Percentiles rank a stretch among this genome's conserved stretches.
Evolutionary conservation across 1,140 invertebrate species (phyloP).

Genomic region (Harlomillsia oculata): DNA sequence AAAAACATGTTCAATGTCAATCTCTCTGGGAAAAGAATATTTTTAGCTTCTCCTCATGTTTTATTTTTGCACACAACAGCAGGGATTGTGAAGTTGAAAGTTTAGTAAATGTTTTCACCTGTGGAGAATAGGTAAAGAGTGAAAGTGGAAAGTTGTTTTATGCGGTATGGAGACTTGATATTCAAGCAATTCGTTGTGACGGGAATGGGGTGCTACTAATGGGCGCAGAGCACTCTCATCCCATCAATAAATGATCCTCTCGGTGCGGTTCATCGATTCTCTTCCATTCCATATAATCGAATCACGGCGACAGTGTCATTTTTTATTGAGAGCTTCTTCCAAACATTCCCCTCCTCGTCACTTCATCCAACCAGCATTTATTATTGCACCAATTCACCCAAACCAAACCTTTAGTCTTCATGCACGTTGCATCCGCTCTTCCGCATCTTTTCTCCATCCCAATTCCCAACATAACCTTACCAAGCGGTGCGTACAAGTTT

Average conservation of each 20-base stretch:
- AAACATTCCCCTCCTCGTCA: conserved; percentile 29
- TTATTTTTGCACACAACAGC: neutral
- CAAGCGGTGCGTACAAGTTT: no score
- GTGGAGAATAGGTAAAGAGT: conserved; percentile 1
- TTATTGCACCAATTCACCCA: no score
- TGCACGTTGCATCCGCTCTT: no score
- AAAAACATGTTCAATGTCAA: no score
- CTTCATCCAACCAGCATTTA: conserved; percentile 27
- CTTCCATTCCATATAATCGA: conserved; percentile 22
- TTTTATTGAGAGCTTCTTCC: conserved; percentile 31
- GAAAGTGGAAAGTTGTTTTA: conserved; percentile 4
- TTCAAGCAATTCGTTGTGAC: conserved; percentile 31
- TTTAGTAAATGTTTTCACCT: conserved; percentile 1
- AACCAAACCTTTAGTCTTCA: no score
- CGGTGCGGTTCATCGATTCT: no score
- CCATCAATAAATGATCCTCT: conserved; percentile 35
- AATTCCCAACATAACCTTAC: no score
- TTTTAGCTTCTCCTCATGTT: no score
- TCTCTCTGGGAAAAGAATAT: no score
- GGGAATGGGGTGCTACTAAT: conserved; percentile 35
- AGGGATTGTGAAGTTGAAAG: neutral
- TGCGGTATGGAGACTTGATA: conserved; percentile 17
- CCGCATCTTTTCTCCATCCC: no score
- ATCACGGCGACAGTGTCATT: conserved; percentile 30
- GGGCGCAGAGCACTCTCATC: conserved; percentile 26